Conservation (phyloP, 37 sponge, comb jelly and placozoan genomes). For the Eunapius fragilis region DNA sequence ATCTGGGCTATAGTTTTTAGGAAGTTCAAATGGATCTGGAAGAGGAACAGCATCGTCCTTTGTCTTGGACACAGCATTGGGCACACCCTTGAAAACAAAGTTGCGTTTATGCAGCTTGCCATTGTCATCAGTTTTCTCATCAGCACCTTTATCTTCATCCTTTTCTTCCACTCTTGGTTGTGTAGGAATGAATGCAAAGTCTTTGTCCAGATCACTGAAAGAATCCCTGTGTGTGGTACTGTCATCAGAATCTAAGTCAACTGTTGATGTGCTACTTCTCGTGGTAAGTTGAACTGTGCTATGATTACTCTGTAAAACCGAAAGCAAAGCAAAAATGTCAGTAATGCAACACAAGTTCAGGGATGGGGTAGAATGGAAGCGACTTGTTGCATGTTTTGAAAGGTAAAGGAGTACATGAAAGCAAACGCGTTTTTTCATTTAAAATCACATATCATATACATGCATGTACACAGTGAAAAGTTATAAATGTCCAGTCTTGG, state of each 20-base stretch:
- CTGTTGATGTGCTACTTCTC: background rate
- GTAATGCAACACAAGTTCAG: background rate
- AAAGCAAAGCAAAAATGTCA: too few species aligned
- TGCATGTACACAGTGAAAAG: background rate
- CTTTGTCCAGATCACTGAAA: background rate
- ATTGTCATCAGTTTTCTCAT: background rate
- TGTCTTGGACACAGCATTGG: background rate
- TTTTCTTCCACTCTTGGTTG: background rate
- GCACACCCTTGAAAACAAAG: background rate
- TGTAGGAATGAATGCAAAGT: background rate
- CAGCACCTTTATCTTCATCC: background rate
- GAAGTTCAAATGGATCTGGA: slow-evolving; percentile 24
- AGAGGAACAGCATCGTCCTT: slow-evolving; percentile 11
- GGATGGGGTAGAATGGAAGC: background rate
- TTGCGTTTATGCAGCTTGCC: background rate
- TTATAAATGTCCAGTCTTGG: background rate
- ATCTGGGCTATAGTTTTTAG: slow-evolving; percentile 17
- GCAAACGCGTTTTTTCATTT: background rate
- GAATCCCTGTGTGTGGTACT: background rate
- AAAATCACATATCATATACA: background rate
- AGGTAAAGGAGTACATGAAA: background rate
- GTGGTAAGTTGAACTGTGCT: background rate
- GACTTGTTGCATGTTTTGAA: background rate
- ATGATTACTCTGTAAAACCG: background rate
- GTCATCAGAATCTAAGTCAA: background rate